phyloP scores from a whole-genome alignment of 2,797 vertebrate species.

The Perdix hodgsoniae region DNA sequence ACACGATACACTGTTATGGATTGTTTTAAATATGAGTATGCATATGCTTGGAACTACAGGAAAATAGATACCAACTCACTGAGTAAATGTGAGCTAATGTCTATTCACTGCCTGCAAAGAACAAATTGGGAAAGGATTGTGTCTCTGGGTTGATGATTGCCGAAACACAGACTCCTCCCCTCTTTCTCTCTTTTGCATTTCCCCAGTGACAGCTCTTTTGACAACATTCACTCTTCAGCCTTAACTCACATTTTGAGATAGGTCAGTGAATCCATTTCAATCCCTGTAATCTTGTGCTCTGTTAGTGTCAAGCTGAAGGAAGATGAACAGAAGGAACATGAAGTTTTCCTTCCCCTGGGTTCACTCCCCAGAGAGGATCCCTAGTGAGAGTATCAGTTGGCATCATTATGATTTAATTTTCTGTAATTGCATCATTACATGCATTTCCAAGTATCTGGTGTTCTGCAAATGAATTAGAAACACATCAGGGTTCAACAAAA shows the following conservation, averaged over 20 bases:
- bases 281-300: background rate
- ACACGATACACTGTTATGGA: background rate
- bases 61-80: background rate
- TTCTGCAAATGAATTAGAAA: constrained; percentile 48
- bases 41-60: background rate
- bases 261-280: background rate
- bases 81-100: background rate
- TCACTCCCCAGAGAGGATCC: background rate
- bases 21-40: background rate
- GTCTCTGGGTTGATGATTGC: background rate
- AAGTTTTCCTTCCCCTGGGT: background rate
- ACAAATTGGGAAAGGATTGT: background rate
- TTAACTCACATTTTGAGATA: background rate
- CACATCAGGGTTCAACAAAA: constrained; percentile 35
- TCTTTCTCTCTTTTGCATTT: background rate
- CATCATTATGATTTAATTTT: constrained; percentile 31
- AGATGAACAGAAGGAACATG: background rate
- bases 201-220: background rate
- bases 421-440: constrained; percentile 33
- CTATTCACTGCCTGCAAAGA: background rate
- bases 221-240: background rate
- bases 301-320: background rate
- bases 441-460: background rate
- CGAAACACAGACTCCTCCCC: background rate
- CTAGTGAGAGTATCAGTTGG: background rate